Percentiles rank a stretch among this genome's conserved stretches.
phyloP scores from a whole-genome alignment of 2,888 invertebrate genomes.

The Thumatha senex region DNA sequence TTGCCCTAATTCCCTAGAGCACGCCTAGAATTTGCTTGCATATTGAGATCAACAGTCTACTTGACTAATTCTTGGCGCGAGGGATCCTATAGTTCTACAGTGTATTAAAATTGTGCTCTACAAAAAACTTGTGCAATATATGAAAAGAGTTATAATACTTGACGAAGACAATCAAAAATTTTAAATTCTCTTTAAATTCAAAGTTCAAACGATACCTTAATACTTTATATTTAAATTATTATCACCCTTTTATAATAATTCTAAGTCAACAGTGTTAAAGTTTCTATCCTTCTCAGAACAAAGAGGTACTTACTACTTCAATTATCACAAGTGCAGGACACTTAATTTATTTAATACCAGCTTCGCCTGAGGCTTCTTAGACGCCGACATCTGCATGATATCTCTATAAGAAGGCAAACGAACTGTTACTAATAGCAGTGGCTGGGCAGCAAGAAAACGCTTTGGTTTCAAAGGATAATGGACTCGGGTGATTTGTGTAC shows the following conservation, averaged over 20 bases:
- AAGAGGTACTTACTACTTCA: constrained; percentile 8
- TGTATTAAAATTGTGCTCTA: too few species aligned
- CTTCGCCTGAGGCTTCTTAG: constrained; percentile 7
- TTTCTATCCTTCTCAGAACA: constrained; percentile 13
- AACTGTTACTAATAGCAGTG: constrained; percentile 21
- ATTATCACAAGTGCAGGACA: constrained; percentile 17
- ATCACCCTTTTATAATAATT: neutral
- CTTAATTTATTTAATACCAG: constrained; percentile 31
- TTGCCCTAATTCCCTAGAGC: too few species aligned
- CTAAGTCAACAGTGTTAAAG: neutral
- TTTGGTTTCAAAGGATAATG: constrained; percentile 25
- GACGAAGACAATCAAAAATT: too few species aligned
- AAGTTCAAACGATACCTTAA: neutral
- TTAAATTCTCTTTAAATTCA: neutral
- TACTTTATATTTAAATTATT: neutral
- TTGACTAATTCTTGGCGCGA: too few species aligned
- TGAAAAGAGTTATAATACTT: too few species aligned
- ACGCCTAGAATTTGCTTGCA: too few species aligned
- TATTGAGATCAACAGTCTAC: too few species aligned
- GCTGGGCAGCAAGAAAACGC: constrained; percentile 14
- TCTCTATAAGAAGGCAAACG: constrained; percentile 26
- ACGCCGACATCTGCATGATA: constrained; percentile 12
- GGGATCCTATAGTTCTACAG: too few species aligned
- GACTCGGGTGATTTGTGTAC: constrained; percentile 8
- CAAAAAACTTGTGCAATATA: too few species aligned